Evolutionary conservation across 2,888 invertebrate species (phyloP).

Genomic region (Rugalucina vietnamica): DNA sequence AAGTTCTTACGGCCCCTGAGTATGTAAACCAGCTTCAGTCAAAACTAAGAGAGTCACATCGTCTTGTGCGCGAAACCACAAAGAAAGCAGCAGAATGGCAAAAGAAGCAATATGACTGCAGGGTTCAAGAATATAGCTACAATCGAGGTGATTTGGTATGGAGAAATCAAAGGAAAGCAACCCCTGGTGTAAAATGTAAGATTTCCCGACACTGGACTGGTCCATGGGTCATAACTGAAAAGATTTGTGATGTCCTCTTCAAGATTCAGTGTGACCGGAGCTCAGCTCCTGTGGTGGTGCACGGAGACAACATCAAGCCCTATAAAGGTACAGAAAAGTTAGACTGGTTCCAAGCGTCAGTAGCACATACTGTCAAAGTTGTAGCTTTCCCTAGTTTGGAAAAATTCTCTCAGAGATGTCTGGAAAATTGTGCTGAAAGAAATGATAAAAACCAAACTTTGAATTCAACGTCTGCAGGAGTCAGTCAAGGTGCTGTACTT

Average conservation of each 20-base stretch:
- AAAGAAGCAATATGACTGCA: conserved; percentile 5
- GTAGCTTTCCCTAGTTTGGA: background rate
- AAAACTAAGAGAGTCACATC: background rate
- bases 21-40: background rate
- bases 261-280: background rate
- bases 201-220: conserved; percentile 14
- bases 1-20: background rate
- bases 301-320: conserved; percentile 26
- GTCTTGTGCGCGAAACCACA: background rate
- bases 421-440: background rate
- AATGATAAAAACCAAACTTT: background rate
- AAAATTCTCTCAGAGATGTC: background rate
- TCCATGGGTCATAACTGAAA: conserved; percentile 20
- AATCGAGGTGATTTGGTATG: conserved; percentile 16
- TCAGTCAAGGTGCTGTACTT: background rate
- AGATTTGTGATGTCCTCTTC: background rate
- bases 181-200: background rate
- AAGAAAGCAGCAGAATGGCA: conserved; percentile 12
- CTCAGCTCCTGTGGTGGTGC: conserved; percentile 6
- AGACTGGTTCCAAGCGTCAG: background rate
- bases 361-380: background rate
- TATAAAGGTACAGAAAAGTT: background rate
- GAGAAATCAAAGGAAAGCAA: conserved; percentile 11
- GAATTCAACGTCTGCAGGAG: background rate
- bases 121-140: background rate